Conservation (phyloP, 2,113 vertebrate genomes). For the cat (Felis catus) region F.catus_Fca126_mat1.0 CM031413.1:72741501-72742000, state of each 20-base stretch:
- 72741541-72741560: background rate
- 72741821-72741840: background rate
- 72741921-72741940: too few relatives aligned
- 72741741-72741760: background rate
- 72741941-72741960: background rate
- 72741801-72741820: background rate
- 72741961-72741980: background rate
- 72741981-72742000: background rate
- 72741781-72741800: background rate
- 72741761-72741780: background rate
- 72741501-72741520: background rate
- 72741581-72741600: background rate
- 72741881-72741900: background rate
- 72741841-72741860: background rate
- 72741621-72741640: background rate
- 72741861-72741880: background rate
- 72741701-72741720: background rate
- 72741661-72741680: background rate
- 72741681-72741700: background rate
- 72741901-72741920: background rate
- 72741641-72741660: background rate
- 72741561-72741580: background rate
- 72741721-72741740: background rate
- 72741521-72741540: slow-evolving; percentile 25
- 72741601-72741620: background rate